Evolutionary conservation across 2,113 vertebrate genomes (phyloP).

Genomic region (Ptyas mucosa): DNA sequence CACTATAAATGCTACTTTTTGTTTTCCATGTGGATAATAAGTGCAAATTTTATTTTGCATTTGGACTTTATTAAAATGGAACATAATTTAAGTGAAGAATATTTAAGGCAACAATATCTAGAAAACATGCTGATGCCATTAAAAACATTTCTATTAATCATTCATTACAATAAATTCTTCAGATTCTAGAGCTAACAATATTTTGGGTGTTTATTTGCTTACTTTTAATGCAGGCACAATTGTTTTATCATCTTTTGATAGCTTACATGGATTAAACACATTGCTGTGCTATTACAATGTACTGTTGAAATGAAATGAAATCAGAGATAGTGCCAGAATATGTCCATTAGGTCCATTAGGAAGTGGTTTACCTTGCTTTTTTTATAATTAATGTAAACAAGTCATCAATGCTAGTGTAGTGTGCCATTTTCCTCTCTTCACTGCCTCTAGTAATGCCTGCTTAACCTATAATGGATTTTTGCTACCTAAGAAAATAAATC

Average conservation of each 20-base stretch:
- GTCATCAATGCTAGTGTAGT: neutral
- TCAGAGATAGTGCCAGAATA: neutral
- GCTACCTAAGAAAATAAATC: neutral
- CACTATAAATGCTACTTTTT: neutral
- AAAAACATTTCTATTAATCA: neutral
- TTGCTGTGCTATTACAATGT: neutral
- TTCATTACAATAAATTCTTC: neutral
- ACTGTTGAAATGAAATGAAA: neutral
- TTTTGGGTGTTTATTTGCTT: neutral
- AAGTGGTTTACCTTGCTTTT: neutral
- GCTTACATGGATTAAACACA: neutral
- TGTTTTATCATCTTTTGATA: neutral
- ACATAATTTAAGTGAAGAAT: constrained; percentile 18
- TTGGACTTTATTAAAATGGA: neutral
- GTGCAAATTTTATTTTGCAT: neutral
- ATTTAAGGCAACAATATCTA: neutral
- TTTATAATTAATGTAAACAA: neutral
- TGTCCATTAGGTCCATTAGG: neutral
- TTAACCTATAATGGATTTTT: neutral
- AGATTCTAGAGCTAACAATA: neutral
- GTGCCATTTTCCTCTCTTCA: neutral
- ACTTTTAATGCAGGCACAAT: too few species aligned
- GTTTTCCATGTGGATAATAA: neutral
- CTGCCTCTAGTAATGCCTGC: neutral
- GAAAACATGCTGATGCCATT: neutral